Evolutionary conservation across 2,888 invertebrate species (phyloP).

Genomic region (Lasioglossum figueresi): DNA sequence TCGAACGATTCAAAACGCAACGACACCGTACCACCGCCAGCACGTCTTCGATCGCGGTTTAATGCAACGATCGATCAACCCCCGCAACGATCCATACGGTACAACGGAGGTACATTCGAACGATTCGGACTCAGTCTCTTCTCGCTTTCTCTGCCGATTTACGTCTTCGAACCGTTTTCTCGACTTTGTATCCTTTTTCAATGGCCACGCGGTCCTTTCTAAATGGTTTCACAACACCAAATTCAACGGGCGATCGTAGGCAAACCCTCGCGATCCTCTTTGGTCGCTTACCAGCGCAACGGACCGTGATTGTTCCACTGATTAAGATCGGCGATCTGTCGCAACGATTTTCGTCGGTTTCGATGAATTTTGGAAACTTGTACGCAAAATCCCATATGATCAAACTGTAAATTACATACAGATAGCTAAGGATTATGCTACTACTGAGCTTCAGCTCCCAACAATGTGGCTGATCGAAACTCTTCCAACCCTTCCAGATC

Average conservation of each 20-base stretch:
- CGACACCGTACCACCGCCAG: background rate
- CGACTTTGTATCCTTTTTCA: constrained; percentile 1
- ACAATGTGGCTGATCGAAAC: background rate
- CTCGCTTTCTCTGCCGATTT: constrained; percentile 28
- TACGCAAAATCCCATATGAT: background rate
- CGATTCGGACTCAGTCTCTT: background rate
- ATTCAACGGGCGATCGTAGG: background rate
- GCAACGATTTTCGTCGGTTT: background rate
- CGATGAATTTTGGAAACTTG: background rate
- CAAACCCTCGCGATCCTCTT: background rate
- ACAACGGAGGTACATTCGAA: background rate
- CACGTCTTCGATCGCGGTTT: background rate
- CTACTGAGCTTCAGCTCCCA: background rate
- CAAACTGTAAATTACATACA: background rate
- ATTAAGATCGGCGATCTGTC: background rate
- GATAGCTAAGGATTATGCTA: background rate
- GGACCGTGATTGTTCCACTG: background rate
- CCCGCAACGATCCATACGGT: background rate
- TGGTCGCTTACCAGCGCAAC: background rate
- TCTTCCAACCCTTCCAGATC: background rate
- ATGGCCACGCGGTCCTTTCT: background rate
- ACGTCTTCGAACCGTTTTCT: constrained; percentile 15
- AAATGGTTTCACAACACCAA: background rate
- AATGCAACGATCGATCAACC: background rate
- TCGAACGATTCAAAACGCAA: background rate